Evolutionary conservation across 2,888 invertebrate genomes (phyloP), one percentile per base, ranked within the genome.

Genomic region (Lepidochitona cinerea): DNA sequence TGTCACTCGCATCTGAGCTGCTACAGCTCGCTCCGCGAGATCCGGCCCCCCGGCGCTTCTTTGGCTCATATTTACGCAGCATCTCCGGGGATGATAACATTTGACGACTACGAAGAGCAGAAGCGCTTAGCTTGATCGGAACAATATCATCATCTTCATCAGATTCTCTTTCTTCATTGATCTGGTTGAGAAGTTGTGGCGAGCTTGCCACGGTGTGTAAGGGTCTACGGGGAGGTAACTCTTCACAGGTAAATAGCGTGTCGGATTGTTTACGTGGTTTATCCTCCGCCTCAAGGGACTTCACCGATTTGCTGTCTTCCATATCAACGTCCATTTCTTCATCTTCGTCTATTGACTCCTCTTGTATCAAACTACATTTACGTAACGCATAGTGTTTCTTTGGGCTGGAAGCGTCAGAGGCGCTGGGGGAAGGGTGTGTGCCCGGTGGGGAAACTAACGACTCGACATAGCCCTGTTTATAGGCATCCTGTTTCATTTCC

Each of bases 331-430:
- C 84, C 76, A 82, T 77, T 54, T 79, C 79, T 37, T 85, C 83
- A 75, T 85, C 84, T 71, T 91, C 96, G 86, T 97, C 97, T 87
- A 96, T 95, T 86, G 96, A 97, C 84, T 97, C 97, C 89, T 97
- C 97, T 83, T 96, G 95, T 32, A 97, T 97, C 85, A 97, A 96
- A 87, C 96, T 96, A 92, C 96, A 97, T 88, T 97, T 97, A 69
- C 96, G 93, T 33, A 94, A 94, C 69, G 96, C 93, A 92, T 94
- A 54, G 53, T 64, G 23, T 41, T 53, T 49, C 7, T 78, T 74
- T 7, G 83, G 81, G 68, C 80, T 80, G n/a, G 81, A 75, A 14
- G 82, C 74, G 2, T 64, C 35, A 35, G 54, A 32, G 26, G 37
- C 36, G 6, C 80, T 79, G 3, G 85, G 80, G 36, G 84, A 77